Evolutionary conservation across 2,888 invertebrate species (phyloP), one percentile per base, ranked within the genome.

Genomic region (Pinctada fucata): DNA sequence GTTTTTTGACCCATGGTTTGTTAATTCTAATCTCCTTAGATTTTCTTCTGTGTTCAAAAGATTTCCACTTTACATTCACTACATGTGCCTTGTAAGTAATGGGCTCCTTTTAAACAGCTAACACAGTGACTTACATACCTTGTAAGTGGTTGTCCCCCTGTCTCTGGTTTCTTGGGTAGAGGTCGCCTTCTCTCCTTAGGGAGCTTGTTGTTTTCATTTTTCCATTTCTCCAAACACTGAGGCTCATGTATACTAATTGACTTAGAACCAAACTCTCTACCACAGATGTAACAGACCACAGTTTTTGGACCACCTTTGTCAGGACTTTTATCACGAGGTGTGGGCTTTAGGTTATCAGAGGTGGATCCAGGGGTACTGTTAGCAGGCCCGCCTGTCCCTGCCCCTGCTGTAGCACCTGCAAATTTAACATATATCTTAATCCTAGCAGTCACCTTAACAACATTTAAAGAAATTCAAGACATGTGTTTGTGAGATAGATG

Each of bases 161-260:
- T 79, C 52, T 85, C 79, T 1, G 95, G 95, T 89, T 94, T 95
- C 81, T 93, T 88, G 0, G 95, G 95, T 74, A 93, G 91, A 0
- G 93, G 93, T 75, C 94, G 89, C 66, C 94, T 91, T 85, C 94
- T 93, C 72, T 91, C 91, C 13, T 93, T 90, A 1, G 95, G 95
- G 72, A 95, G 90, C 79, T 93, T 93, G 16, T 94, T 93, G 88
- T 95, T 95, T 85, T 94, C 94, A 2, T 91, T 85, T 66, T 94
- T 93, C 94, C 94, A 95, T 86, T 94, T 95, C 83, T 94, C 94
- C 76, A 95, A 89, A 86, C 95, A 95, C 87, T 95, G 94, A 3
- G 95, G 95, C 87, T 95, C 95, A 90, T 95, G 95, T 77, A 95
- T 94, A 71, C 93, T 93, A 45, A 95, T 94, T 68, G 95, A 95